Evolutionary conservation across 2,888 invertebrate species (phyloP).

Genomic region (Falcaria lacertinaria): DNA sequence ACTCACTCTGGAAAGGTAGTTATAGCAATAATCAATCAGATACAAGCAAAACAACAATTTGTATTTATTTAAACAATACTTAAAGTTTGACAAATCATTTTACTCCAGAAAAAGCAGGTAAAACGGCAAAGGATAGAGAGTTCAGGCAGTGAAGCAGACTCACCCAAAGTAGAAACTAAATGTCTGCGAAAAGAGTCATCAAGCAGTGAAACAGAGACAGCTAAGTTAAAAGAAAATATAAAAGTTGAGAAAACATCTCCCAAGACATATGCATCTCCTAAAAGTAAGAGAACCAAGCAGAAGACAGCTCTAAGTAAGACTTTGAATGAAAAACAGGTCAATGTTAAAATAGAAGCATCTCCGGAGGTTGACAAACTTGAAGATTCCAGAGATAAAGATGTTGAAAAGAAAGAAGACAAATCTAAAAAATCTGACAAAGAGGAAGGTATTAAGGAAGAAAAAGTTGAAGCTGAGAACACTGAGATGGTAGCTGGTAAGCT

Average conservation of each 20-base stretch:
- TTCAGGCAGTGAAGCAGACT: constrained; percentile 54
- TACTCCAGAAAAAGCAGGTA: constrained; percentile 46
- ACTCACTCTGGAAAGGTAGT: constrained; percentile 33
- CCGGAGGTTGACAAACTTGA: constrained; percentile 2
- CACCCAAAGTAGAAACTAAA: constrained; percentile 6
- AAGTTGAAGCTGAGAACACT: not conserved
- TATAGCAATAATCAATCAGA: no score
- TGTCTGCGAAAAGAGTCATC: not conserved
- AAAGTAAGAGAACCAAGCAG: constrained; percentile 33
- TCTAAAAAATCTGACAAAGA: constrained; percentile 13
- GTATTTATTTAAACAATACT: no score
- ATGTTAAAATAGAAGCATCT: constrained; percentile 13
- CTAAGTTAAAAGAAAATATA: constrained; percentile 9
- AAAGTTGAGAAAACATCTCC: constrained; percentile 36
- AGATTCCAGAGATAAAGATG: constrained; percentile 4
- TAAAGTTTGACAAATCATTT: no score
- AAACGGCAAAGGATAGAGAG: constrained; percentile 66
- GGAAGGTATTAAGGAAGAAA: not conserved
- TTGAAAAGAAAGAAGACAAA: constrained; percentile 12
- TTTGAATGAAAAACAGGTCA: constrained; percentile 10
- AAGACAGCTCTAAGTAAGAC: constrained; percentile 5
- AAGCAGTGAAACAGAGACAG: constrained; percentile 4
- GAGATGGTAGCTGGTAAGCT: constrained; percentile 29
- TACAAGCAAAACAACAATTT: no score
- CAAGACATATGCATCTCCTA: constrained; percentile 54